A percentile compares a stretch with the other conserved stretches of the same genome.
Conservation (phyloP, 1,140 invertebrate species). For the Apis laboriosa region DNA sequence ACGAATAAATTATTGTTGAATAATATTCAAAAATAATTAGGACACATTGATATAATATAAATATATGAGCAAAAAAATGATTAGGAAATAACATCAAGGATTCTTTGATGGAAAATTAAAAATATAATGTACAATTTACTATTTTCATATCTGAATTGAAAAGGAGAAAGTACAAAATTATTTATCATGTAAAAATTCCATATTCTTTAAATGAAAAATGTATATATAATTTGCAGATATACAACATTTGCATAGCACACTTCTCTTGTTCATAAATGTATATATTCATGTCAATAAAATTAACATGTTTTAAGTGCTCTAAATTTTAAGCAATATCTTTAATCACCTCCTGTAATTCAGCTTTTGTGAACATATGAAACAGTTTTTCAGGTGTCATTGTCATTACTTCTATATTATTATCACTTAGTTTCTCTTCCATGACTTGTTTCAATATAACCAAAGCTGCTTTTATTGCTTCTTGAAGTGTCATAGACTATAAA, state of each 20-base stretch:
- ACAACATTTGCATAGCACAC: constrained; percentile 26
- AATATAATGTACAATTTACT: constrained; percentile 20
- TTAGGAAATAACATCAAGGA: constrained; percentile 2
- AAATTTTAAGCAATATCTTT: constrained; percentile 85
- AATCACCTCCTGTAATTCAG: constrained; percentile 95
- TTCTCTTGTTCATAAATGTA: constrained; percentile 6
- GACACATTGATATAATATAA: not conserved
- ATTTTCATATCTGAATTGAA: constrained; percentile 8
- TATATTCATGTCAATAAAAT: constrained; percentile 32
- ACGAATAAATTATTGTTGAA: not conserved
- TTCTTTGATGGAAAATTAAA: not conserved
- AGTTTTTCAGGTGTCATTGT: constrained; percentile 92
- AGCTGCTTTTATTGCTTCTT: constrained; percentile 95
- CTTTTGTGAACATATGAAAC: constrained; percentile 95
- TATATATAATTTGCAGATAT: constrained; percentile 56
- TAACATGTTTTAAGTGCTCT: constrained; percentile 26
- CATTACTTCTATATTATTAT: constrained; percentile 98
- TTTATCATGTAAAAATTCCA: constrained; percentile 41
- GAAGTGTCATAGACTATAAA: constrained; percentile 96
- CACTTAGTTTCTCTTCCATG: constrained; percentile 99
- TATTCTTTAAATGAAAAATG: constrained; percentile 45
- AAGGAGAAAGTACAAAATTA: constrained; percentile 44
- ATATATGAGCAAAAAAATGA: not conserved
- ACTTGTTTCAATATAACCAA: constrained; percentile 99
- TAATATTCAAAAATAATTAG: constrained; percentile 9